Base-by-base conservation (phyloP, 2,888 invertebrate genomes). In the Auanema freiburgensis region DNA sequence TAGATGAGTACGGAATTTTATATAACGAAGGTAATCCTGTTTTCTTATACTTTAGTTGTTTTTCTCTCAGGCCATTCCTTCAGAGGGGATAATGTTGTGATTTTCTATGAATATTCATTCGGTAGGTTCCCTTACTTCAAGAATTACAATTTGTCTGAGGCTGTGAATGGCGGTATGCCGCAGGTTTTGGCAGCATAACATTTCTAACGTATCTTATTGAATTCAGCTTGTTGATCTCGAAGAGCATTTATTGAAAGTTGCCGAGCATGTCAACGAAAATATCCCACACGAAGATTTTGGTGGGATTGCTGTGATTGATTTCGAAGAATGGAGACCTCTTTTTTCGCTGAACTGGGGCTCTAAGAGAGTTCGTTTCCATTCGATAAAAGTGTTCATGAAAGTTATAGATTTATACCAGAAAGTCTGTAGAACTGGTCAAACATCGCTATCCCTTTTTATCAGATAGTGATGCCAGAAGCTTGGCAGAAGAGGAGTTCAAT, bases 91-190 rank as follows among this genome's bases (percentile, higher is more conserved):
- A 57, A 66, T 23, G 55, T 75, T 24, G 71, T 69, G 12, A 66
- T 72, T 12, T 69, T 75, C 57, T 75, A 75, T 49, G 67, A 69
- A 66, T 63, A 65, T 54, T 60, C 56, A 18, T 71, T 71, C 23
- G 70, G 71, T 11, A 65, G 60, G 23, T 61, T 72, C 23, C 71
- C 75, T n/a, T 71, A 69, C 58, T 70, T 65, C 24, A 55, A 65
- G 24, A 53, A 40, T 1, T 57, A 64, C 21, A 64, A 66, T 33
- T 56, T 55, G 11, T 52, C 44, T 14, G 50, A 57, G 16, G 65
- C 67, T 12, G 51, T 63, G 44, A 71, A 72, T 41, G 75, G 75
- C 51, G 75, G 75, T n/a, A 60, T 75, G 8, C 75, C 75, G 5
- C 75, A 75, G 70, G 67, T 69, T 44, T n/a, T 46, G 12, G 1